Conservation (phyloP, 1,140 invertebrate species). For the Drosophila orena region DNA sequence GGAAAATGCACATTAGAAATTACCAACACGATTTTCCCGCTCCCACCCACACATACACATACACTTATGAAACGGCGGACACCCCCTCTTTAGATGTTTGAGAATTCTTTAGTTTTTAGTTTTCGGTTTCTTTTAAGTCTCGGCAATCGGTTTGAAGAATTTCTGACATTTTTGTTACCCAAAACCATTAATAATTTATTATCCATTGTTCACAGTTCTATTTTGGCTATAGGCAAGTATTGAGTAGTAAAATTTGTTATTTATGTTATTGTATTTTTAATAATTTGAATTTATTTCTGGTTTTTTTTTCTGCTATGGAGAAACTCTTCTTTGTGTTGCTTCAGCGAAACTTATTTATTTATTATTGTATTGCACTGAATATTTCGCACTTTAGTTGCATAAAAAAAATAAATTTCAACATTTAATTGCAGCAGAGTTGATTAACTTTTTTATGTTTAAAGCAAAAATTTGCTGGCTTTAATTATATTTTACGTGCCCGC, state of each 20-base stretch:
- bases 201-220: not conserved
- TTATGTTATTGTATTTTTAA: not conserved
- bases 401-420: constrained; percentile 29
- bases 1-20: constrained; percentile 46
- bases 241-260: not conserved
- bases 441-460: constrained; percentile 26
- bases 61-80: not conserved
- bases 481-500: constrained; percentile 61
- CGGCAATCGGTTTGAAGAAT: constrained; percentile 5
- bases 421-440: constrained; percentile 12
- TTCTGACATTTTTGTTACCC: constrained; percentile 17
- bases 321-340: not conserved
- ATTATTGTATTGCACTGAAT: constrained; percentile 21
- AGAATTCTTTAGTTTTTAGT: constrained; percentile 40
- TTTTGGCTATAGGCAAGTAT: not conserved
- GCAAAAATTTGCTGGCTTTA: constrained; percentile 54
- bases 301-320: not conserved
- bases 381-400: constrained; percentile 31
- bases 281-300: not conserved
- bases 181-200: constrained; percentile 14
- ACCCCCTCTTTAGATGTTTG: constrained; percentile 23
- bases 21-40: constrained; percentile 29
- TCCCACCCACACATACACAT: constrained; percentile 4
- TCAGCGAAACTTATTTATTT: constrained; percentile 10
- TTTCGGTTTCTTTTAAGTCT: constrained; percentile 15